Evolutionary conservation across 2,113 vertebrate species (phyloP), one percentile per base, ranked within the genome.

Genomic region (Eulacestoma nigropectus): DNA sequence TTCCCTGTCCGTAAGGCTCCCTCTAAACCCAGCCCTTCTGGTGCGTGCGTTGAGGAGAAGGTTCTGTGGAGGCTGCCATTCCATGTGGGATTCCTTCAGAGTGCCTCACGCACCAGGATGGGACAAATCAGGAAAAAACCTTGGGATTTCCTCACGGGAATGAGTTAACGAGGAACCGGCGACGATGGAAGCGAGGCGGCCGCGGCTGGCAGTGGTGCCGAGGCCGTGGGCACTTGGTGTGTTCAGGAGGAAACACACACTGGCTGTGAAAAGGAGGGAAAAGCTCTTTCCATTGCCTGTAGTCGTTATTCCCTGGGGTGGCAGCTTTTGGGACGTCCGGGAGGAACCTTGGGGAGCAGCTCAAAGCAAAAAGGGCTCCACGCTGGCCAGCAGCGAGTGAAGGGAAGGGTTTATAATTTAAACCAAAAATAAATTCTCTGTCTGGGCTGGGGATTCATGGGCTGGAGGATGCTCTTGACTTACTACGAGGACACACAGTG

Each of bases 401-500:
- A 11, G 72, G 74, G 50, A 49, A 57, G 74, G 84, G n/a, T 15
- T 80, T 26, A 57, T 62, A 13, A 67, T 42, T 82, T 47, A 90
- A 97, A 90, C 60, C 67, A 74, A 95, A 94, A 93, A 95, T 70
- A 84, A 16, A 84, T 89, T 85, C 70, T 96, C 74, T 91, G 74
- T 85, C 47, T 47, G 67, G 67, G 74, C 79, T 78, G 57, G 64
- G 70, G 50, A 32, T 80, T 50, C 47, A 35, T 18, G 93, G 79
- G 0, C 41, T 77, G 62, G 64, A 73, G 89, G 88, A 72, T 73
- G 84, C 72, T 93, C 69, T 67, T 83, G 59, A 44, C 4, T 84
- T 35, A 25, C 85, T 44, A 26, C 16, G 10, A 68, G 79, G 75
- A 84, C 53, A 52, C 23, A 37, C 6, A 46, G 70, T 15, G n/a